These are phyloP conservation scores for Blennius ocellaris DNA, from an alignment of 2,113 vertebrate species.

Conservation along the genomic window DNA sequence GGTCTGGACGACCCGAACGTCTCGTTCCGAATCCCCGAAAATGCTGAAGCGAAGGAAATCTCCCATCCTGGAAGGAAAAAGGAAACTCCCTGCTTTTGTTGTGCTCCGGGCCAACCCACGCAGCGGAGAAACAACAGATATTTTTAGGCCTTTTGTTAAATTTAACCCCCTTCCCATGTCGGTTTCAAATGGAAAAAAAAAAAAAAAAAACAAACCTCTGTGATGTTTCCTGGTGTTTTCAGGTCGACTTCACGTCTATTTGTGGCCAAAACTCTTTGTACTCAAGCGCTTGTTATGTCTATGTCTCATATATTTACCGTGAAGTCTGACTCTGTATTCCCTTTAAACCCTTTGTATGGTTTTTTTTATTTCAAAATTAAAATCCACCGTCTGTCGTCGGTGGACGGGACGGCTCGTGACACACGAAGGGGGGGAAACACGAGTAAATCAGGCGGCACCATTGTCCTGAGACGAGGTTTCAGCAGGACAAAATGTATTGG, in stretches of 20 bases:
- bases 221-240: slow-evolving; percentile 18
- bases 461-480: slow-evolving; percentile 61
- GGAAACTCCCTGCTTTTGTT: slow-evolving; percentile 76
- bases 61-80: slow-evolving; percentile 58
- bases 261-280: too few species aligned
- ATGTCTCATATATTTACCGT: slow-evolving; percentile 50
- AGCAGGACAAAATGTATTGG: slow-evolving; percentile 42
- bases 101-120: slow-evolving; percentile 47
- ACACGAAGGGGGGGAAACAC: slow-evolving; percentile 53
- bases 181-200: slow-evolving; percentile 21
- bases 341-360: too few species aligned
- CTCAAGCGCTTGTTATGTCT: slow-evolving; percentile 67
- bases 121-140: slow-evolving; percentile 69
- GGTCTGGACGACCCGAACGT: slow-evolving; percentile 27
- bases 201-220: too few species aligned
- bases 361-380: too few species aligned
- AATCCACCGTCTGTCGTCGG: too few species aligned
- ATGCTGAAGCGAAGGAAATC: slow-evolving; percentile 59
- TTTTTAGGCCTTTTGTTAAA: slow-evolving; percentile 71
- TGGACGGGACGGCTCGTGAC: slow-evolving; percentile 51
- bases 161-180: slow-evolving; percentile 49
- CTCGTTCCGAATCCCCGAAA: slow-evolving; percentile 46
- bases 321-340: slow-evolving; percentile 16
- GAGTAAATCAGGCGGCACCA: slow-evolving; percentile 55
- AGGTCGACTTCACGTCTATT: slow-evolving; percentile 3